Conservation (phyloP, 1,140 invertebrate species). For the Propsilocerus akamusi region DNA sequence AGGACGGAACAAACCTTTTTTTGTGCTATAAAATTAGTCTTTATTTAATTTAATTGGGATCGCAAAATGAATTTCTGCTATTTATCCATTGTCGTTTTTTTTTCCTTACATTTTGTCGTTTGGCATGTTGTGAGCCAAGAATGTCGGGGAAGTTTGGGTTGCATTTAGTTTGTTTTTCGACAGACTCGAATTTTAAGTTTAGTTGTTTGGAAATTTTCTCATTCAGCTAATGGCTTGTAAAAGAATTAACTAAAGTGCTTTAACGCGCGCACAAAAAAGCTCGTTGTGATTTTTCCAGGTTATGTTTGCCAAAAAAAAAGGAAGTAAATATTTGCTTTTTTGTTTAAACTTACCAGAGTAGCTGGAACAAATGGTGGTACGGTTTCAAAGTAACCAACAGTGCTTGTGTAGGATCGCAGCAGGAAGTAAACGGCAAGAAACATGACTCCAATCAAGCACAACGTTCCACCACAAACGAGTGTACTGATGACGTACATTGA, state of each 20-base stretch:
- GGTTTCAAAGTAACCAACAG: slow-evolving; percentile 65
- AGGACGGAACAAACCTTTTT: too few species aligned
- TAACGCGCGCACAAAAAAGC: not conserved
- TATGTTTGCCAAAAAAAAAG: too few species aligned
- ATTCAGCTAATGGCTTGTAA: not conserved
- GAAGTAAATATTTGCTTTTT: too few species aligned
- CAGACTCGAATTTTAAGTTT: too few species aligned
- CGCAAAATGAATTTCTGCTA: not conserved
- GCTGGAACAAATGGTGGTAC: slow-evolving; percentile 67
- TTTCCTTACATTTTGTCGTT: too few species aligned
- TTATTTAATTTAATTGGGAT: not conserved
- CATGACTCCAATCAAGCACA: slow-evolving; percentile 48
- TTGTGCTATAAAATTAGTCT: too few species aligned
- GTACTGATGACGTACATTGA: slow-evolving; percentile 65
- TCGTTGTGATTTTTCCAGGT: not conserved
- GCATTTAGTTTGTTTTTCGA: too few species aligned
- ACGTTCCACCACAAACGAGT: slow-evolving; percentile 49
- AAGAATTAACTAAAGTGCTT: not conserved
- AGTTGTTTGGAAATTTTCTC: not conserved
- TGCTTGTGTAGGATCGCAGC: slow-evolving; percentile 57
- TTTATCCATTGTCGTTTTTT: not conserved
- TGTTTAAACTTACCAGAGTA: slow-evolving; percentile 46
- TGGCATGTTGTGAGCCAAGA: too few species aligned
- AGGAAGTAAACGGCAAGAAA: slow-evolving; percentile 59
- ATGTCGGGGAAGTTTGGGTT: not conserved